Evolutionary conservation across 2,888 invertebrate genomes (phyloP).

Genomic region (Halocaridina rubra): DNA sequence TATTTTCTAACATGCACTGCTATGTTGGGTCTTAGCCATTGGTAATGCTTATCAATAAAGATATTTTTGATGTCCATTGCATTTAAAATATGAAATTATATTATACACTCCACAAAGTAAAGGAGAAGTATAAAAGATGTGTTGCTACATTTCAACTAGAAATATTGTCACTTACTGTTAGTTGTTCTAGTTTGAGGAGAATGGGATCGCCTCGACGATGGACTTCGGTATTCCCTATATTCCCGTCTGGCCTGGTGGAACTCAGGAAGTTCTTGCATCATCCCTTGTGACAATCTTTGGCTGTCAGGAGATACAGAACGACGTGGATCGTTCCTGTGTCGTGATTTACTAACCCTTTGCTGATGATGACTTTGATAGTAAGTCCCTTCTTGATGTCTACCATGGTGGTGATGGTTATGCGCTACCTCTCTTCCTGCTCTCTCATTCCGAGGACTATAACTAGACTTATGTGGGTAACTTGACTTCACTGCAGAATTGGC

Average conservation of each 20-base stretch:
- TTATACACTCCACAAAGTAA: too few relatives aligned
- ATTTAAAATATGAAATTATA: too few relatives aligned
- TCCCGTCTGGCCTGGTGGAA: constrained; percentile 51
- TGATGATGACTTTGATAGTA: constrained; percentile 4
- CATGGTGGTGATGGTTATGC: neutral
- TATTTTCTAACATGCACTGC: too few relatives aligned
- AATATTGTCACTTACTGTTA: constrained; percentile 31
- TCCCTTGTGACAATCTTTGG: neutral
- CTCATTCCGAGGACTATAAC: constrained; percentile 42
- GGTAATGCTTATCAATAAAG: too few relatives aligned
- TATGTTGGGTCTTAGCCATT: too few relatives aligned
- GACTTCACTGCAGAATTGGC: neutral
- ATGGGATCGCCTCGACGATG: constrained; percentile 28
- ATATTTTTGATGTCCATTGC: too few relatives aligned
- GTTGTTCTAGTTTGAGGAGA: neutral
- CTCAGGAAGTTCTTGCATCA: constrained; percentile 39
- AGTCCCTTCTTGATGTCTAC: too few relatives aligned
- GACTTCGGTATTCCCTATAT: constrained; percentile 61
- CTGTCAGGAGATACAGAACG: constrained; percentile 17
- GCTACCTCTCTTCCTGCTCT: constrained; percentile 8
- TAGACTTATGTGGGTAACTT: constrained; percentile 25
- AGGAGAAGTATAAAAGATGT: too few relatives aligned
- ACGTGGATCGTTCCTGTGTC: neutral
- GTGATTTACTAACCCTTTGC: neutral
- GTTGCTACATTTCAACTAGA: too few relatives aligned